Evolutionary conservation across 2,797 vertebrate genomes (phyloP).

Genomic region (Poeciliopsis paucimaculata): DNA sequence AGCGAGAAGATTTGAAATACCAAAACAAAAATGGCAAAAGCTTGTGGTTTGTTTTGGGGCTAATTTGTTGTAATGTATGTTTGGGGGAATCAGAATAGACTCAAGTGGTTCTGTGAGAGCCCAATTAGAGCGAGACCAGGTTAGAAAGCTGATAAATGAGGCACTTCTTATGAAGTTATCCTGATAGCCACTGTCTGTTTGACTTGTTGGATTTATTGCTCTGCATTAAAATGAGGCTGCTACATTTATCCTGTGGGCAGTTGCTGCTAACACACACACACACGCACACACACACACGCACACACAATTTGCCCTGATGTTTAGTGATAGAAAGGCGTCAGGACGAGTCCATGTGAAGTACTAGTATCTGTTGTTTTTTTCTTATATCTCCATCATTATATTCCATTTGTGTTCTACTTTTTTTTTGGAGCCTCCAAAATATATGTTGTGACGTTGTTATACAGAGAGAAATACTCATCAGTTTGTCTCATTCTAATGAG

Average conservation of each 20-base stretch:
- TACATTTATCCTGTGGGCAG: constrained; percentile 52
- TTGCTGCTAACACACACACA: constrained; percentile 17
- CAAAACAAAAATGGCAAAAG: constrained; percentile 36
- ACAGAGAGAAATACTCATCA: neutral
- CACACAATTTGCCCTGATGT: constrained; percentile 20
- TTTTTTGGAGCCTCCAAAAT: neutral
- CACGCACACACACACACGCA: constrained; percentile 19
- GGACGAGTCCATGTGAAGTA: constrained; percentile 4
- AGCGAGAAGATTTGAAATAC: neutral
- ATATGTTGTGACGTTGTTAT: constrained; percentile 21
- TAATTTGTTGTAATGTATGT: constrained; percentile 10
- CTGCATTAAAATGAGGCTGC: constrained; percentile 50
- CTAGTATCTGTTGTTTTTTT: neutral
- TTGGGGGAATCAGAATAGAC: constrained; percentile 31
- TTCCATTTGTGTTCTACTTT: neutral
- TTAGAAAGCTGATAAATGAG: neutral
- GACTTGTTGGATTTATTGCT: constrained; percentile 65
- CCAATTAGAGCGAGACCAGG: neutral
- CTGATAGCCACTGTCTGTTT: constrained; percentile 14
- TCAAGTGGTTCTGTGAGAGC: constrained; percentile 18
- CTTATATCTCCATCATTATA: neutral
- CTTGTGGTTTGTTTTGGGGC: constrained; percentile 48
- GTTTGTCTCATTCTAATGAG: constrained; percentile 6
- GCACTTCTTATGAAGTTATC: constrained; percentile 26
- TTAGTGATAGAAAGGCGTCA: constrained; percentile 14